phyloP scores from a whole-genome alignment of 1,140 invertebrate genomes.

The Lasioglossum baleicum region DNA sequence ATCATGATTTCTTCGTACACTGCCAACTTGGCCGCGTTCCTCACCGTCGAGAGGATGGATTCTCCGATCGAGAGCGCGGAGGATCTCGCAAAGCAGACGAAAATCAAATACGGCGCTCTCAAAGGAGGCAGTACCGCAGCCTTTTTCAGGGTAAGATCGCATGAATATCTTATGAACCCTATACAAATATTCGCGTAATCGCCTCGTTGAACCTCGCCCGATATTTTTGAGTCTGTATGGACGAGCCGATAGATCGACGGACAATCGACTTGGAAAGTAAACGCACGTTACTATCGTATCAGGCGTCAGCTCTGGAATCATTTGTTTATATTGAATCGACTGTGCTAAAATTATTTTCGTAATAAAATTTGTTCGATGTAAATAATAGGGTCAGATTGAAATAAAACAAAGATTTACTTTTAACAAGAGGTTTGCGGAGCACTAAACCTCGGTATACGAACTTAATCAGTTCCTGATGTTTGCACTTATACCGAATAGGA shows the following conservation, averaged over 20 bases:
- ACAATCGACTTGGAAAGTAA: too few species aligned
- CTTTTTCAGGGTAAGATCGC: conserved; percentile 90
- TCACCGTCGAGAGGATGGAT: conserved; percentile 97
- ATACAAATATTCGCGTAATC: conserved; percentile 1
- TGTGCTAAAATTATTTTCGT: too few species aligned
- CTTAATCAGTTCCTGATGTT: too few species aligned
- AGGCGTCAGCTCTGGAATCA: too few species aligned
- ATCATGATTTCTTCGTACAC: conserved; percentile 99
- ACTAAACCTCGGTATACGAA: too few species aligned
- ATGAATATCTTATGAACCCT: conserved; percentile 13
- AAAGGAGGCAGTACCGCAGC: conserved; percentile 94
- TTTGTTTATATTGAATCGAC: too few species aligned
- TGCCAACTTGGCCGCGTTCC: conserved; percentile 97
- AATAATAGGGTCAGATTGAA: too few species aligned
- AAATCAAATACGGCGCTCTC: conserved; percentile 97
- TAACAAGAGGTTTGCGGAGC: too few species aligned
- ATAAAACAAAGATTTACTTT: too few species aligned
- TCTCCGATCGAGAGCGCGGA: conserved; percentile 97
- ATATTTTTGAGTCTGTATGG: neutral
- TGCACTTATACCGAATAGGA: too few species aligned
- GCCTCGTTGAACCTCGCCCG: neutral
- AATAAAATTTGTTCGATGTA: too few species aligned
- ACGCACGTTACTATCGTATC: too few species aligned
- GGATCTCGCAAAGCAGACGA: conserved; percentile 97
- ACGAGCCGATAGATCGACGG: neutral